phyloP scores from a whole-genome alignment of 2,888 invertebrate genomes.

The Saturnia japonica region DNA sequence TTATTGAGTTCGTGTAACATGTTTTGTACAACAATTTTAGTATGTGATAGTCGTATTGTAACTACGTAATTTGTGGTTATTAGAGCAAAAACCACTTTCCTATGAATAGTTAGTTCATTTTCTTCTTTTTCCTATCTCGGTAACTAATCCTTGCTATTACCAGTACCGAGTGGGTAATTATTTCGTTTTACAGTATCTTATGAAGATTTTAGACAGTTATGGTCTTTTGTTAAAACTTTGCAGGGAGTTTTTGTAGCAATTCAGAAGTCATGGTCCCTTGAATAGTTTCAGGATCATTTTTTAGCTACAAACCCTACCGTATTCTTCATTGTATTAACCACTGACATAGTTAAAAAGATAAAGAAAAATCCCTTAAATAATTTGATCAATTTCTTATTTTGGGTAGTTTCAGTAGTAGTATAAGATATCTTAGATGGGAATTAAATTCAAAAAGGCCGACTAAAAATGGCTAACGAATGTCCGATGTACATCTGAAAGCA shows the following conservation, averaged over 20 bases:
- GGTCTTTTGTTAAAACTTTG: too few species aligned
- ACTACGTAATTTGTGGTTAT: background rate
- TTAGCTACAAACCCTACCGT: too few species aligned
- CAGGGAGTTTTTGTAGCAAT: too few species aligned
- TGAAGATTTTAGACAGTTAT: too few species aligned
- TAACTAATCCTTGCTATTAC: background rate
- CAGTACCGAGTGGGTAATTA: too few species aligned
- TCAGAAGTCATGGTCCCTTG: too few species aligned
- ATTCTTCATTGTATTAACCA: too few species aligned
- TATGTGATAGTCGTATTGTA: background rate
- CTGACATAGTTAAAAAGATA: background rate
- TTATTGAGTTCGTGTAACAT: constrained; percentile 23
- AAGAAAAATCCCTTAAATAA: background rate
- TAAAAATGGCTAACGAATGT: background rate
- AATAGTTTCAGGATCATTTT: too few species aligned
- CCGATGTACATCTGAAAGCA: background rate
- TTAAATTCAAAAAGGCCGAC: background rate
- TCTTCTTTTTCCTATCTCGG: background rate
- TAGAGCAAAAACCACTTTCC: background rate
- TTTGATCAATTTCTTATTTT: background rate
- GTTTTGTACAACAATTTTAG: background rate
- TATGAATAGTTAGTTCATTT: background rate
- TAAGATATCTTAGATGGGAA: background rate
- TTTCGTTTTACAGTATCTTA: too few species aligned
- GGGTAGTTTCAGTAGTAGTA: background rate